Percentiles rank a stretch among this genome's conserved stretches.
Conservation (phyloP, 2,113 vertebrate species). For the Oceanodroma tethys region DNA sequence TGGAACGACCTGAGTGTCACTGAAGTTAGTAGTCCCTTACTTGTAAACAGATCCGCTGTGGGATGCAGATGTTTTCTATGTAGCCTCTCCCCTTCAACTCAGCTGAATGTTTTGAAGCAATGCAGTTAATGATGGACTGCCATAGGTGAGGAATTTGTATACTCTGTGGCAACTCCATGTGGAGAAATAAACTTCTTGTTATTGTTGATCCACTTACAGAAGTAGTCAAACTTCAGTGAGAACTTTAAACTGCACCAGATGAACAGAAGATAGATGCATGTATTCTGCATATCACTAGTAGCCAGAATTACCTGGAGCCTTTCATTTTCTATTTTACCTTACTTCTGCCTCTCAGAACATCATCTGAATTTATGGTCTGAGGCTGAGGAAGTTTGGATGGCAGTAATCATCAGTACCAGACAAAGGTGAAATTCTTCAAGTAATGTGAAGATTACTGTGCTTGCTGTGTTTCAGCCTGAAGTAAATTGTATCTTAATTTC, state of each 20-base stretch:
- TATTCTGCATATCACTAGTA: neutral
- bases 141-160: neutral
- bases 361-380: conserved; percentile 23
- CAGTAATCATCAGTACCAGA: neutral
- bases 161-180: neutral
- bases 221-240: neutral
- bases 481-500: conserved; percentile 39
- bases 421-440: neutral
- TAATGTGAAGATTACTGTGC: neutral
- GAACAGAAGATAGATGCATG: neutral
- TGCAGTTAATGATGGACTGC: neutral
- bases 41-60: neutral
- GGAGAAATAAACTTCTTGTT: neutral
- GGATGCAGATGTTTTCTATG: neutral
- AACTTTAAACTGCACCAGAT: neutral
- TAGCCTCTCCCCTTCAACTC: neutral
- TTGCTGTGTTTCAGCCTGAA: conserved; percentile 23
- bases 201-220: neutral
- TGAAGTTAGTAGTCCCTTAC: neutral
- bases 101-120: neutral
- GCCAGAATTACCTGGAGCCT: conserved; percentile 20
- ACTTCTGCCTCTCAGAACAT: neutral
- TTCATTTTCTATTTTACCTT: neutral
- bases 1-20: rapidly evolving
- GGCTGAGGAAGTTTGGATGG: neutral